Evolutionary conservation across 1,140 invertebrate genomes (phyloP), one percentile per base, ranked within the genome.

Genomic region (Drosophila bocqueti): DNA sequence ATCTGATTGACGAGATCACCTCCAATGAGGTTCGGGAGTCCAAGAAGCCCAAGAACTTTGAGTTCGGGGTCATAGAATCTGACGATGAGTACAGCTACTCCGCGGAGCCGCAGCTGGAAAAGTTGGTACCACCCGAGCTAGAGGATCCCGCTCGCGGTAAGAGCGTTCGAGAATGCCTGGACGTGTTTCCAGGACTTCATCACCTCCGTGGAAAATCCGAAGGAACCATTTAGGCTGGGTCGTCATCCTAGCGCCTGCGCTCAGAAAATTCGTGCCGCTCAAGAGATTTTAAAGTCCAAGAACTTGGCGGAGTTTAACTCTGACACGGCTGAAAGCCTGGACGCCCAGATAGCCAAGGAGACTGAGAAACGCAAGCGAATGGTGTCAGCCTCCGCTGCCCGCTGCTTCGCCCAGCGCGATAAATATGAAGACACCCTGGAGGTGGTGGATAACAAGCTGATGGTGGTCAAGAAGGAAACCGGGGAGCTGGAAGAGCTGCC

Each of bases 21-120:
- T 26, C 60, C 15, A 72, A 79, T 38, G 47, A 67, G 9, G 49
- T 58, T 24, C 10, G 38, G 9, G 58, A 29, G 6, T 47, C 31
- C 9, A 9, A 40, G 4, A 76, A 65, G 13, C 34, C 77, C 0
- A 85, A 80, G 13, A 65, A 54, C 49, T 91, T 75, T 31, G 65
- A 92, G 18, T 82, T 92, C 13, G 86, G 71, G 4, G 29, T 34
- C 0, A 79, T 92, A 38, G 87, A 91, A 50, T 91, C 81, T 2
- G 91, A 92, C 59, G 91, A 91, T 4, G 91, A 91, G 40, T 81
- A 66, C 38, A 89, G 66, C 13, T 91, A 91, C 38, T 85, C 86
- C 7, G 40, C 65, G 0, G 49, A 67, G 1, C 82, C 86, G 1
- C 64, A 91, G 9, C 60, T 90, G 4, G 61, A 79, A 3, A 43